phyloP scores from a whole-genome alignment of 2,888 invertebrate species.

The Liposcelis brunnea region DNA sequence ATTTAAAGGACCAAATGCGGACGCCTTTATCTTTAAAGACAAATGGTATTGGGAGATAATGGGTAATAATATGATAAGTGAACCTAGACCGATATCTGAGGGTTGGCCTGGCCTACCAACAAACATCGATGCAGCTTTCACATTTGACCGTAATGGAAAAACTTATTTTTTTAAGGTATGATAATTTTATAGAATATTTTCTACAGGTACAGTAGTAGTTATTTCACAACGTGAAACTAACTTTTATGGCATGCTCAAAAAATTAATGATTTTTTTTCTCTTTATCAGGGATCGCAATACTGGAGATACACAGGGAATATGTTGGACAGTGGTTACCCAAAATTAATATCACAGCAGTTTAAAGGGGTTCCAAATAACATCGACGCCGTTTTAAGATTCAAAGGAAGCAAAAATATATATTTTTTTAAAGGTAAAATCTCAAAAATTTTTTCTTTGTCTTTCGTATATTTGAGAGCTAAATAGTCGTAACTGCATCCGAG shows the following conservation, averaged over 20 bases:
- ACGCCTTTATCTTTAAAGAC: conserved; percentile 84
- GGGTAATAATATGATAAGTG: conserved; percentile 63
- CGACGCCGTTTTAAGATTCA: conserved; percentile 93
- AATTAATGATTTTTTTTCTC: no score
- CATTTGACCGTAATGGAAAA: conserved; percentile 88
- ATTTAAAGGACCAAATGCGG: conserved; percentile 74
- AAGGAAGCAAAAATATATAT: conserved; percentile 92
- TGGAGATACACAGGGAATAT: conserved; percentile 78
- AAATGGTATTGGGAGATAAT: conserved; percentile 62
- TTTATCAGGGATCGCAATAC: conserved; percentile 49
- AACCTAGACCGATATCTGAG: conserved; percentile 62
- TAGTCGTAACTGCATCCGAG: background rate
- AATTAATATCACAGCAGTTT: conserved; percentile 82
- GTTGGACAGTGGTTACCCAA: conserved; percentile 79
- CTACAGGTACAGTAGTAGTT: no score
- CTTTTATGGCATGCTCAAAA: no score
- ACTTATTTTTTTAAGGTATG: conserved; percentile 93
- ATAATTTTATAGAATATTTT: no score
- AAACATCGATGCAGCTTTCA: conserved; percentile 85
- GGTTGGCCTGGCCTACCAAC: conserved; percentile 73
- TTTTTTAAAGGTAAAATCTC: conserved; percentile 64
- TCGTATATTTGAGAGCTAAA: background rate
- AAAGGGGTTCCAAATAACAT: conserved; percentile 83
- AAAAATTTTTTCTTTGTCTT: background rate
- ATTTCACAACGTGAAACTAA: no score